A percentile compares a stretch with the other conserved stretches of the same genome.
phyloP scores from a whole-genome alignment of 2,797 vertebrate genomes.

The Lutjanus campechanus region DNA sequence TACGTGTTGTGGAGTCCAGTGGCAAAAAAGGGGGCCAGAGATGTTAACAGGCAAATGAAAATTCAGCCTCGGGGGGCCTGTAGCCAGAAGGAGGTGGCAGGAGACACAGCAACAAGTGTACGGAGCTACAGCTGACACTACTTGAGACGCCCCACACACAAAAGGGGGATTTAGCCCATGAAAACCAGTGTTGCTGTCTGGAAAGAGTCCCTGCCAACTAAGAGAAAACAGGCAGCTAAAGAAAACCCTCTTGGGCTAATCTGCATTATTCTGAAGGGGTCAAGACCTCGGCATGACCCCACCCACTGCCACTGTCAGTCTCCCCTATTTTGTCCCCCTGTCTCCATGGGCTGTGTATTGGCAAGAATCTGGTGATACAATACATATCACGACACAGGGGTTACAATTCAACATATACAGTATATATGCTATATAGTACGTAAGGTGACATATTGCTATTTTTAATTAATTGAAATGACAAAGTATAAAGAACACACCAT shows the following conservation, averaged over 20 bases:
- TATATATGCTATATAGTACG: too few species aligned
- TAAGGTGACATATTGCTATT: too few species aligned
- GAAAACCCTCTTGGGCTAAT: conserved; percentile 36
- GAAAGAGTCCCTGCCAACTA: conserved; percentile 20
- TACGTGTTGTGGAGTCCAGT: conserved; percentile 16
- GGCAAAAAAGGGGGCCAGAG: conserved; percentile 32
- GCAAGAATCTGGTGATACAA: too few species aligned
- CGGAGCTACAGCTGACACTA: conserved; percentile 57
- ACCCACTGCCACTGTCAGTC: conserved; percentile 21
- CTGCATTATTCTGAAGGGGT: conserved; percentile 44
- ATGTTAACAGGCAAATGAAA: conserved; percentile 44
- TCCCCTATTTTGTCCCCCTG: neutral
- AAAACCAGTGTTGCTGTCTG: conserved; percentile 53
- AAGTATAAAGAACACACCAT: too few species aligned
- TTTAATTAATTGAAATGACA: too few species aligned
- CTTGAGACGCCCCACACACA: conserved; percentile 52
- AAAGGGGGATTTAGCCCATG: conserved; percentile 40
- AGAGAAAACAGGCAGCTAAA: conserved; percentile 42
- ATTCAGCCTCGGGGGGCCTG: conserved; percentile 15
- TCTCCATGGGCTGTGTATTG: neutral
- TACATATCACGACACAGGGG: too few species aligned
- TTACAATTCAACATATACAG: too few species aligned
- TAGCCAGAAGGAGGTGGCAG: conserved; percentile 43
- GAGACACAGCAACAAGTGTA: conserved; percentile 57
- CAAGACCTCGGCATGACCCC: conserved; percentile 30